These are phyloP conservation scores for Rhopalosiphum nymphaeae DNA, from an alignment of 2,888 invertebrate genomes.

Conservation along the genomic window DNA sequence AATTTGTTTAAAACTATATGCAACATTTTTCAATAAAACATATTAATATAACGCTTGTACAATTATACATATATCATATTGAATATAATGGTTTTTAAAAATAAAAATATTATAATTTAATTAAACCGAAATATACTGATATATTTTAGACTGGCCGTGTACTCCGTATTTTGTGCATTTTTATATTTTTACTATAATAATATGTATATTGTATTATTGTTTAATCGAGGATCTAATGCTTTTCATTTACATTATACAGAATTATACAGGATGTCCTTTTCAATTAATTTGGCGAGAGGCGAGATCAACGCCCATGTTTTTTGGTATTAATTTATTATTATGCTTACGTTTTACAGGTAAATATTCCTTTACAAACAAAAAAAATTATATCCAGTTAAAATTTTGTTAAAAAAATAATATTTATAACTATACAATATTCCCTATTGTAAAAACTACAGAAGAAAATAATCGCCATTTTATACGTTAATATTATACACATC, in stretches of 20 bases:
- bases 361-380: background rate
- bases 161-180: background rate
- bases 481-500: background rate
- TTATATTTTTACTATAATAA: background rate
- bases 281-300: background rate
- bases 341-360: background rate
- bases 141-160: background rate
- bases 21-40: background rate
- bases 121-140: slow-evolving; percentile 1
- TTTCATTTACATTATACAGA: background rate
- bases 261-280: background rate
- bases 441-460: background rate
- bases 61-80: background rate
- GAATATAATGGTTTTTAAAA: background rate
- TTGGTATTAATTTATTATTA: background rate
- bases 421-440: background rate
- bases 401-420: background rate
- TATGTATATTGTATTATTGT: background rate
- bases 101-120: slow-evolving; percentile 4
- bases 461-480: background rate
- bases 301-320: background rate
- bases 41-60: background rate
- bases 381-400: background rate
- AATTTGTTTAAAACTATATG: background rate
- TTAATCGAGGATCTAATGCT: background rate